These are phyloP conservation scores for Hymenopus coronatus DNA, from an alignment of 2,888 invertebrate species.

Conservation along the genomic window DNA sequence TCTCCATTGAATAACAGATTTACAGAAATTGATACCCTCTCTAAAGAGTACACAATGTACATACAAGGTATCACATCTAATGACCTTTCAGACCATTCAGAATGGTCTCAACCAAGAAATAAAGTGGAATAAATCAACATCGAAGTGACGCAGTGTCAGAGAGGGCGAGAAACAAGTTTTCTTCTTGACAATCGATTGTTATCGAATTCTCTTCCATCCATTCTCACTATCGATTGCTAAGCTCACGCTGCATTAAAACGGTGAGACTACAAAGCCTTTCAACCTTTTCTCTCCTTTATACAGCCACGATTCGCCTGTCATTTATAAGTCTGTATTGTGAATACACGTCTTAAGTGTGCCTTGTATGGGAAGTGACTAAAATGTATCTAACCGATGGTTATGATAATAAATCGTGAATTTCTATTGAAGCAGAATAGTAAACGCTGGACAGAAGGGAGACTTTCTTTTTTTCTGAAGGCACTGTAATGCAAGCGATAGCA, in stretches of 20 bases:
- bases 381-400: not conserved
- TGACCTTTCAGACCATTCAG: not conserved
- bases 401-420: not conserved
- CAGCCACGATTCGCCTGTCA: not conserved
- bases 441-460: not conserved
- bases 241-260: not conserved
- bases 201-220: not conserved
- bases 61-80: not conserved
- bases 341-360: not conserved
- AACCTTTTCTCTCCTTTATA: not conserved
- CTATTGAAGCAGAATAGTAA: not conserved
- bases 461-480: not conserved
- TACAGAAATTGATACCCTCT: no score
- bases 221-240: not conserved
- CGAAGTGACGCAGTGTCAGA: not conserved
- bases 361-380: not conserved
- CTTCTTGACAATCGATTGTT: not conserved
- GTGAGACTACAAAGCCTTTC: not conserved
- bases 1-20: no score
- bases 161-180: not conserved
- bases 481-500: not conserved
- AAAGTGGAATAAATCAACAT: not conserved
- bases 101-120: not conserved
- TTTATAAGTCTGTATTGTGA: not conserved
- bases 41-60: not conserved